phyloP scores from a whole-genome alignment of 2,888 invertebrate species.

The Cyrtodaria siliqua region DNA sequence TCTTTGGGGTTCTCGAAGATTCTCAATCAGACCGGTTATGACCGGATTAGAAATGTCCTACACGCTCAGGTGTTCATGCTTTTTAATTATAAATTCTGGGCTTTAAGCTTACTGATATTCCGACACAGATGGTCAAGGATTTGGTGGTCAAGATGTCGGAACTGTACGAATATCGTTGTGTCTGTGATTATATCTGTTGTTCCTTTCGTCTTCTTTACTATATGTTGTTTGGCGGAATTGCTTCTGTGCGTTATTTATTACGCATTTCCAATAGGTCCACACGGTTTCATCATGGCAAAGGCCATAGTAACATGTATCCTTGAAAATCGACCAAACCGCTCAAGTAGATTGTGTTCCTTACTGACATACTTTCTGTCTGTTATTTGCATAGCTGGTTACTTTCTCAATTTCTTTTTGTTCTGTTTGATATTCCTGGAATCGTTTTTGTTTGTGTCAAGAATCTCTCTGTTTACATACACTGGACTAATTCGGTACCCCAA shows the following conservation, averaged over 20 bases:
- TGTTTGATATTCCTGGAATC: conserved; percentile 17
- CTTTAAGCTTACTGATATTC: not conserved
- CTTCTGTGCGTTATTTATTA: too few species aligned
- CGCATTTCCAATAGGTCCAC: too few species aligned
- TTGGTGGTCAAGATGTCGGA: not conserved
- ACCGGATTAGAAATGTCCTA: not conserved
- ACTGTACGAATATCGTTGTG: too few species aligned
- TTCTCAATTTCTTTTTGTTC: conserved; percentile 3
- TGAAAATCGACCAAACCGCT: too few species aligned
- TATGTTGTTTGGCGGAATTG: too few species aligned
- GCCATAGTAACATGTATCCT: too few species aligned
- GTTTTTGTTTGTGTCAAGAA: conserved; percentile 14
- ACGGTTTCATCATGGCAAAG: too few species aligned
- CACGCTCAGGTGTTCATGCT: conserved; percentile 8
- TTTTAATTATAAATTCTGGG: conserved; percentile 8
- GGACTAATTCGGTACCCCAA: conserved; percentile 16
- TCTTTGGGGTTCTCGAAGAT: not conserved
- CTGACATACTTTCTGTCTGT: not conserved
- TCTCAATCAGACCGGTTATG: not conserved
- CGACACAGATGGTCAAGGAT: not conserved
- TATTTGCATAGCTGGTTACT: not conserved
- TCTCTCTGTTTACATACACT: conserved; percentile 12
- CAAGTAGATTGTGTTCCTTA: not conserved
- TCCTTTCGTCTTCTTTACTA: too few species aligned
- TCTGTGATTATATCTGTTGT: too few species aligned